Percentiles rank a stretch among this genome's conserved stretches.
These are phyloP conservation scores for Machimus atricapillus DNA, from an alignment of 2,888 invertebrate genomes.

Conservation along the genomic window DNA sequence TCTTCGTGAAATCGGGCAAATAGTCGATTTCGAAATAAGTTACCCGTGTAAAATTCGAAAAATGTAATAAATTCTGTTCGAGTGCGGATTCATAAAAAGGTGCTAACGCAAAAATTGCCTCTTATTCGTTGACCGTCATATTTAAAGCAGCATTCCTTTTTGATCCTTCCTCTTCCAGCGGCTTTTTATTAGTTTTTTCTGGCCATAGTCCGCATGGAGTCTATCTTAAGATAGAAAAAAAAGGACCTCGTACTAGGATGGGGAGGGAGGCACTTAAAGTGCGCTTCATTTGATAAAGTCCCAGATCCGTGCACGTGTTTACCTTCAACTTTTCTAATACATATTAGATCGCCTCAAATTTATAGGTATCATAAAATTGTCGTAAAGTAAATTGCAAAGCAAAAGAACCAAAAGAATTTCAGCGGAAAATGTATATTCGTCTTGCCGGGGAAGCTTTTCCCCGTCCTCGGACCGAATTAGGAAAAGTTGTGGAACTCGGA, in stretches of 20 bases:
- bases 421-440: background rate
- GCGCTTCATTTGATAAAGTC: conserved; percentile 13
- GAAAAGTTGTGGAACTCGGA: conserved; percentile 29
- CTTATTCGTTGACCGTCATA: background rate
- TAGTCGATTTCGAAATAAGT: background rate
- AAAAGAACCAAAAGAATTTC: conserved; percentile 13
- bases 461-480: conserved; percentile 23
- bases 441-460: background rate
- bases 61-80: background rate
- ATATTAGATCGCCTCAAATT: conserved; percentile 44
- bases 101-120: background rate
- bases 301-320: conserved; percentile 19
- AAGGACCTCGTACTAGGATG: background rate
- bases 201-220: background rate
- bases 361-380: conserved; percentile 43
- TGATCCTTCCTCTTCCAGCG: background rate
- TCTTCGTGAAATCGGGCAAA: background rate
- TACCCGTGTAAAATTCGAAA: background rate
- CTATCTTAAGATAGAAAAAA: background rate
- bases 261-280: background rate
- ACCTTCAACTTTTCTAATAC: conserved; percentile 43
- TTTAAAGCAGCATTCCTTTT: background rate
- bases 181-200: background rate
- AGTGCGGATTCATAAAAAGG: background rate
- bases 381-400: conserved; percentile 43